phyloP scores from a whole-genome alignment of 1,140 invertebrate species.

The Amphibalanus amphitrite region DNA sequence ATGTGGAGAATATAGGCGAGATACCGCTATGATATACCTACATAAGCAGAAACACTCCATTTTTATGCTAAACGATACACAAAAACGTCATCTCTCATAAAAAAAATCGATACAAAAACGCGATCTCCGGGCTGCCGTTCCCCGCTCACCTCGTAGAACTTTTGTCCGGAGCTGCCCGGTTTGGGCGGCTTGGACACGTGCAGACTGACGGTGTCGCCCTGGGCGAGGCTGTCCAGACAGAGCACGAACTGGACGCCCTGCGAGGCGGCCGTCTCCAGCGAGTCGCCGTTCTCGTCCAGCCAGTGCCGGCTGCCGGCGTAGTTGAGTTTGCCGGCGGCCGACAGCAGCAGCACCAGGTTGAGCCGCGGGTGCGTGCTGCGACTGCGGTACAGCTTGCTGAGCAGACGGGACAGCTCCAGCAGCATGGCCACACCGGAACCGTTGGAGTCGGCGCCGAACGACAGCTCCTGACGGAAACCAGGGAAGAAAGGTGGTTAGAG shows the following conservation, averaged over 20 bases:
- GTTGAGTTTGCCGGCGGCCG: slow-evolving; percentile 86
- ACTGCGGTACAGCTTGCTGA: slow-evolving; percentile 76
- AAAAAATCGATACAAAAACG: no score
- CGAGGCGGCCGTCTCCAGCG: neutral
- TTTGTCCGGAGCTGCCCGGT: slow-evolving; percentile 52
- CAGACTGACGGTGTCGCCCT: slow-evolving; percentile 47
- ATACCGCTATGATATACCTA: no score
- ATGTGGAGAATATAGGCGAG: no score
- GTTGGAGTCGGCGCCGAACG: slow-evolving; percentile 79
- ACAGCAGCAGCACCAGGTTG: slow-evolving; percentile 76
- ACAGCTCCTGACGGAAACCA: slow-evolving; percentile 43
- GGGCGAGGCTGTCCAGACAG: slow-evolving; percentile 73
- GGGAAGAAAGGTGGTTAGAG: no score
- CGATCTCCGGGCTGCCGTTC: no score
- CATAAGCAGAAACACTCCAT: no score
- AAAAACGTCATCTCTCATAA: no score
- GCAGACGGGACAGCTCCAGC: slow-evolving; percentile 70
- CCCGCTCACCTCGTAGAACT: slow-evolving; percentile 51
- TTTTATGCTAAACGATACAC: no score
- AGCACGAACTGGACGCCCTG: slow-evolving; percentile 62
- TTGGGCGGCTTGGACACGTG: slow-evolving; percentile 94
- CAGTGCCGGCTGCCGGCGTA: slow-evolving; percentile 92
- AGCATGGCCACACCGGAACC: slow-evolving; percentile 77
- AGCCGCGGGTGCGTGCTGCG: slow-evolving; percentile 59
- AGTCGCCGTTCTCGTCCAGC: slow-evolving; percentile 52